A percentile compares a stretch with the other conserved stretches of the same genome.
Conservation (phyloP, 2,888 invertebrate species). For the Calephelis perditalis region DNA sequence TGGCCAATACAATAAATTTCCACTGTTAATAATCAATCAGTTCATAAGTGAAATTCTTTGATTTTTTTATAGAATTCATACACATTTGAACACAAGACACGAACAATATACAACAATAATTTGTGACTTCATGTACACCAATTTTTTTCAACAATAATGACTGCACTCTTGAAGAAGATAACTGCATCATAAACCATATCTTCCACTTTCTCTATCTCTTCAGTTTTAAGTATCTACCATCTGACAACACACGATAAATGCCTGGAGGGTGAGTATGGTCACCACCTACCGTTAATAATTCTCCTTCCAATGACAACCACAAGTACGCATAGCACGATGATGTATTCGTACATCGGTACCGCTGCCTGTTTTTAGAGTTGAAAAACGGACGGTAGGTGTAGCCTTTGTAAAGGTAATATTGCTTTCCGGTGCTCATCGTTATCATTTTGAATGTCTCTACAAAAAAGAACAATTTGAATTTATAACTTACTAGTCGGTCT, state of each 20-base stretch:
- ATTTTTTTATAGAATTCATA: too few species aligned
- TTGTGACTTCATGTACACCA: too few species aligned
- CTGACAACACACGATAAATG: neutral
- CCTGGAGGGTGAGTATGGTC: slow-evolving; percentile 21
- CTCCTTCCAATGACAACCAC: neutral
- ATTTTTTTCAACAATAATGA: too few species aligned
- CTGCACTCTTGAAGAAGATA: too few species aligned
- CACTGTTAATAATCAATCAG: too few species aligned
- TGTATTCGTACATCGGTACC: slow-evolving; percentile 36
- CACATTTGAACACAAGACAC: too few species aligned
- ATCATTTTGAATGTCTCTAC: slow-evolving; percentile 21
- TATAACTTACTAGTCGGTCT: too few species aligned
- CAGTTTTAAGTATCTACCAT: slow-evolving; percentile 1
- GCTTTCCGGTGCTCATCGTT: slow-evolving; percentile 20
- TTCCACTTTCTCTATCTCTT: neutral
- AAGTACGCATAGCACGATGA: slow-evolving; percentile 2
- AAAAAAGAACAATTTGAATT: neutral
- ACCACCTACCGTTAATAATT: neutral
- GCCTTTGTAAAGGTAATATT: slow-evolving; percentile 28
- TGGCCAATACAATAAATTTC: too few species aligned
- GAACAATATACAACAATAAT: too few species aligned
- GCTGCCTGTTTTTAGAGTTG: slow-evolving; percentile 14
- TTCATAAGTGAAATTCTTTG: too few species aligned
- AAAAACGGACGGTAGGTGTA: slow-evolving; percentile 35
- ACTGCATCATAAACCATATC: too few species aligned